Evolutionary conservation across 2,797 vertebrate genomes (phyloP).

Genomic region (Masticophis lateralis): DNA sequence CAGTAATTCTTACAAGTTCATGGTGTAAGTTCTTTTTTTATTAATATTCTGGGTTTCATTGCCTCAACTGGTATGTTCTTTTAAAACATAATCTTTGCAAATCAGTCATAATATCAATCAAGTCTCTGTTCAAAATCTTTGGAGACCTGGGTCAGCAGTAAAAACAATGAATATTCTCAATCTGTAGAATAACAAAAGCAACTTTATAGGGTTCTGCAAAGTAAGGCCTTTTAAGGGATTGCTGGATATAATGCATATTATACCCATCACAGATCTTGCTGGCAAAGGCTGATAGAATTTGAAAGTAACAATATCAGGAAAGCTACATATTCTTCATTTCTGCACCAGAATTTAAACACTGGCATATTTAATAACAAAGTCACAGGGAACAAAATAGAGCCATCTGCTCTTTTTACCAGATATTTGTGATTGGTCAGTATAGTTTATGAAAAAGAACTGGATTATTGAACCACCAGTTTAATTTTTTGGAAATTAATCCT

Average conservation of each 20-base stretch:
- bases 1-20: slow-evolving; percentile 26
- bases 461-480: not conserved
- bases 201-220: not conserved
- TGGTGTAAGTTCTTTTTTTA: slow-evolving; percentile 6
- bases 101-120: not conserved
- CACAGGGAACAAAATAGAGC: not conserved
- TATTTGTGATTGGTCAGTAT: not conserved
- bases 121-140: slow-evolving; percentile 25
- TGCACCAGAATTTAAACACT: not conserved
- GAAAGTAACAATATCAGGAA: not conserved
- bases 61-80: slow-evolving; percentile 10
- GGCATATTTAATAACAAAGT: not conserved
- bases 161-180: slow-evolving; percentile 27
- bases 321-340: not conserved
- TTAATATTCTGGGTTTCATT: not conserved
- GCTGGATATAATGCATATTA: not conserved
- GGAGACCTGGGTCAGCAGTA: not conserved
- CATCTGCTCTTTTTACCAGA: not conserved
- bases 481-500: not conserved
- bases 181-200: not conserved
- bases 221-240: not conserved
- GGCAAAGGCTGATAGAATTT: not conserved
- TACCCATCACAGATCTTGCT: not conserved
- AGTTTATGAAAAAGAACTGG: not conserved
- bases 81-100: slow-evolving; percentile 27